phyloP scores from a whole-genome alignment of 2,797 vertebrate species.

The Eospalax fontanierii region DNA sequence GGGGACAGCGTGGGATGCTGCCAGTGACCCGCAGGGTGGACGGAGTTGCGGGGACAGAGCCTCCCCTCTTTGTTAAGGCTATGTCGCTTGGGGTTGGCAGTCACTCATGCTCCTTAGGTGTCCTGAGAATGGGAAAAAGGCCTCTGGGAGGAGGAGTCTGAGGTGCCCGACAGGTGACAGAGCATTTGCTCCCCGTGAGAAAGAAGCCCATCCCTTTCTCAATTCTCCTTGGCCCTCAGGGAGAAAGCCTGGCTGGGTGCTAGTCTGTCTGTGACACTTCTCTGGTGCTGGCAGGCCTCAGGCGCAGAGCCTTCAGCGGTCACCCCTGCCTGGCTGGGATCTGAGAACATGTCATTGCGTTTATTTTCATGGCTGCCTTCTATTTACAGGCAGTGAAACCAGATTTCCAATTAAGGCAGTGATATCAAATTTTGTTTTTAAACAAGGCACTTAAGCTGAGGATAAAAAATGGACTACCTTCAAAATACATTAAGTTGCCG shows the following conservation, averaged over 20 bases:
- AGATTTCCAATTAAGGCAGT: conserved; percentile 27
- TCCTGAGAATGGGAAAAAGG: background rate
- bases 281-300: background rate
- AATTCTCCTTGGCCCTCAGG: background rate
- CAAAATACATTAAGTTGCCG: background rate
- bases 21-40: background rate
- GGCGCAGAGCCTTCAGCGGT: background rate
- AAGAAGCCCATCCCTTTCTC: background rate
- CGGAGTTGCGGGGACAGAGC: background rate
- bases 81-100: no score
- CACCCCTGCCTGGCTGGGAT: background rate
- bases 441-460: conserved; percentile 46
- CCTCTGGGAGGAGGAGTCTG: background rate
- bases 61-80: background rate
- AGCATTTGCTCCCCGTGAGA: fast-evolving
- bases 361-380: conserved; percentile 42
- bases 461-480: background rate
- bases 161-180: fast-evolving
- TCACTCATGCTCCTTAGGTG: background rate
- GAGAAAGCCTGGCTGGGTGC: background rate
- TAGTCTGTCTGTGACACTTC: background rate
- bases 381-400: conserved; percentile 33
- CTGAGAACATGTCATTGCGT: background rate
- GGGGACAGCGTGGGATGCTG: no score
- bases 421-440: conserved; percentile 28